Conservation (phyloP, 2,113 vertebrate genomes). For the Macquaria australasica region DNA sequence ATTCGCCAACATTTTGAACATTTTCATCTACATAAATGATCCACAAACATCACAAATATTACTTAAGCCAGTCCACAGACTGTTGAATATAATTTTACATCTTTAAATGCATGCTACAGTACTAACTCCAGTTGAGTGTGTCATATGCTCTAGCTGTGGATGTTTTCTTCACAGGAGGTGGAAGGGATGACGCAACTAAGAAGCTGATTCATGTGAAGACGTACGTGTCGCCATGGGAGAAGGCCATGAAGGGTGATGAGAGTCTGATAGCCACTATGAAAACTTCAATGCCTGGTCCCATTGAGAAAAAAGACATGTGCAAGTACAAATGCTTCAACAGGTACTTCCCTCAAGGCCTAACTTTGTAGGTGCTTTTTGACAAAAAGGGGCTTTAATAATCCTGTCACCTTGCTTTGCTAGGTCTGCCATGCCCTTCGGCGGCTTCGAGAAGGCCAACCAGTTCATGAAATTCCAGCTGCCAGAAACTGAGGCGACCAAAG, state of each 20-base stretch:
- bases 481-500: conserved; percentile 86
- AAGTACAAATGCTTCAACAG: conserved; percentile 96
- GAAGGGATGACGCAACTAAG: conserved; percentile 73
- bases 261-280: conserved; percentile 89
- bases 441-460: conserved; percentile 95
- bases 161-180: conserved; percentile 60
- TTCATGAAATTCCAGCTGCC: conserved; percentile 98
- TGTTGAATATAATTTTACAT: background rate
- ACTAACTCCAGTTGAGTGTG: background rate
- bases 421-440: conserved; percentile 93
- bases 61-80: background rate
- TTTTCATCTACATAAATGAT: background rate
- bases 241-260: conserved; percentile 93
- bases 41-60: background rate
- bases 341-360: conserved; percentile 76
- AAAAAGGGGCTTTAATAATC: conserved; percentile 4
- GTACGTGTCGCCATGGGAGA: conserved; percentile 96
- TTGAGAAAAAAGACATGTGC: conserved; percentile 81
- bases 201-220: conserved; percentile 85
- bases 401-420: conserved; percentile 75
- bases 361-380: background rate
- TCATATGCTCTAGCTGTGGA: background rate
- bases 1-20: background rate
- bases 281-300: conserved; percentile 85
- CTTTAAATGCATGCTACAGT: background rate